These are phyloP conservation scores for Ictalurus furcatus DNA, from an alignment of 2,113 vertebrate species.

Conservation along the genomic window DNA sequence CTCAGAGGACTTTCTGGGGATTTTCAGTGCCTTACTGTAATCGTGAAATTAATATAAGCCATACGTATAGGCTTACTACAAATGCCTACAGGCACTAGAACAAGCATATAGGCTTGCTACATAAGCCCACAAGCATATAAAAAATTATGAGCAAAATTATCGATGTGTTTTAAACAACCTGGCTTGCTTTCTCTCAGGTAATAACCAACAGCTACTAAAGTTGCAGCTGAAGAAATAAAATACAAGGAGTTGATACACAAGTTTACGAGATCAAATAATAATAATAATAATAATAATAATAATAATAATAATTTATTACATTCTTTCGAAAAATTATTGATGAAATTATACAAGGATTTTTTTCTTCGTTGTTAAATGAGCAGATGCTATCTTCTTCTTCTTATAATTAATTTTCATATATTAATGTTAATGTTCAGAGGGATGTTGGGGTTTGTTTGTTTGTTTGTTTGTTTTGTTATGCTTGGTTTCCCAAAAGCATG, in stretches of 20 bases:
- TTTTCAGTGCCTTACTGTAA: constrained; percentile 25
- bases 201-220: not conserved
- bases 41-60: constrained; percentile 29
- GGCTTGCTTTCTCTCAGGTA: not conserved
- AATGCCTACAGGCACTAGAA: constrained; percentile 15
- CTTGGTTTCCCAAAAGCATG: not conserved
- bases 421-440: not conserved
- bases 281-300: not conserved
- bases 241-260: not conserved
- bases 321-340: not conserved
- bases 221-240: not conserved
- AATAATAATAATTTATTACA: not conserved
- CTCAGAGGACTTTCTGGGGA: constrained; percentile 6
- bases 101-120: constrained; percentile 8
- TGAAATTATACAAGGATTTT: not conserved
- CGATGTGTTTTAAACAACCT: constrained; percentile 27
- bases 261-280: not conserved
- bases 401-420: not conserved
- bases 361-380: not conserved
- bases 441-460: too few species aligned
- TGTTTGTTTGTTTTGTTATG: not conserved
- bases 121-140: constrained; percentile 34
- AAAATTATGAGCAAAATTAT: constrained; percentile 25
- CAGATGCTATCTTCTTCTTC: not conserved
- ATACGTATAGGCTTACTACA: constrained; percentile 28